phyloP scores from a whole-genome alignment of 2,113 vertebrate genomes.

The Ictidomys tridecemlineatus region DNA sequence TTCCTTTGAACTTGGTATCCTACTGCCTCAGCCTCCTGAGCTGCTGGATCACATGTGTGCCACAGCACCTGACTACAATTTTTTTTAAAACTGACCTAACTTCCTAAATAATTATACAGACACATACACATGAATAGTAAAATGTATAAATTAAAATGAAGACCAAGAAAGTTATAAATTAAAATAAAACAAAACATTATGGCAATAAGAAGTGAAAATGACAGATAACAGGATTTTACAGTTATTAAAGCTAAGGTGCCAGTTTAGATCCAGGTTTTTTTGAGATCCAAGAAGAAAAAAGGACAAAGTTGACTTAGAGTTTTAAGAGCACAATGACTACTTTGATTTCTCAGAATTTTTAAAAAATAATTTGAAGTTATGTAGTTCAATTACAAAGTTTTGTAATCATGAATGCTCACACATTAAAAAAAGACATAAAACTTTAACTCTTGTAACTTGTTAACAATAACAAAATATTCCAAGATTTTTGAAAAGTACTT shows the following conservation, averaged over 20 bases:
- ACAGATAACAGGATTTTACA: slow-evolving; percentile 35
- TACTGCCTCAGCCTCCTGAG: too few relatives aligned
- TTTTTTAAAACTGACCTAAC: slow-evolving; percentile 16
- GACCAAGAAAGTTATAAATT: slow-evolving; percentile 23
- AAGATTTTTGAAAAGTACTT: slow-evolving; percentile 53
- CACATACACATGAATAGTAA: background rate
- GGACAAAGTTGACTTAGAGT: background rate
- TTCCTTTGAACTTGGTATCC: too few relatives aligned
- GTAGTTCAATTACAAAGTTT: slow-evolving; percentile 8
- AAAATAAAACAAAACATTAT: slow-evolving; percentile 41
- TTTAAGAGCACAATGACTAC: slow-evolving; percentile 19
- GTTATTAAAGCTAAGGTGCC: background rate
- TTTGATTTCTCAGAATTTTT: slow-evolving; percentile 35
- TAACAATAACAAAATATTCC: slow-evolving; percentile 32
- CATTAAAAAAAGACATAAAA: background rate
- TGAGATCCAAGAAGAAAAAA: background rate
- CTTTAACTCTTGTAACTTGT: slow-evolving; percentile 36
- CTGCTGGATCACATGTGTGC: too few relatives aligned
- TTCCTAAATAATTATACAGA: background rate
- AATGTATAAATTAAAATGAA: slow-evolving; percentile 47
- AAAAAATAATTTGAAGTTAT: background rate
- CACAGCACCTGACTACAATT: too few relatives aligned
- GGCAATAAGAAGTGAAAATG: slow-evolving; percentile 42
- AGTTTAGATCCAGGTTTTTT: slow-evolving; percentile 50
- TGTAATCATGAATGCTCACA: background rate